Base-by-base conservation (phyloP, 2,888 invertebrate species). In the Athalia circularis region DNA sequence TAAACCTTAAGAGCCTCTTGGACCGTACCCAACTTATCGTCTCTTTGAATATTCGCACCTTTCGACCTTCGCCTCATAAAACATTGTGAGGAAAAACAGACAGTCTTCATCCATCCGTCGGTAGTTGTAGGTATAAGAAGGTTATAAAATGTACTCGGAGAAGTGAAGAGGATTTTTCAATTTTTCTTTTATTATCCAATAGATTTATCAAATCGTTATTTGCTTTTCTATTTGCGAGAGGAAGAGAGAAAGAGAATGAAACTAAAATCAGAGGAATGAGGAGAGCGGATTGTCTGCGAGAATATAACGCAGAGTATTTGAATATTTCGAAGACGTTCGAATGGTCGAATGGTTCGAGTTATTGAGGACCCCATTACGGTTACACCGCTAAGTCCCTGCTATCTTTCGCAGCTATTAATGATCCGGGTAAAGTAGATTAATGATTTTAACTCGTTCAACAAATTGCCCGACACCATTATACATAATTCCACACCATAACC, bases 341-440 rank as follows among this genome's bases (percentile, higher is more conserved):
- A 29, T 43, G 11, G 45, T 47, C 61, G 62, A 61, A 47, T 13
- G 45, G 61, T 75, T 80, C 81, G 85, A 86, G 87, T 90, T 90
- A 90, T 89, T 89, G 89, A 90, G 87, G 87, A 88, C 88, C 85
- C 88, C 89, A 90, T 90, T 90, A 89, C 86, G 83, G 87, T 85
- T 89, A 90, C 90, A 90, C 84, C 86, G 86, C 85, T 82, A 79
- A 83, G 81, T 79, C 54, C 84, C 82, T 82, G 85, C 86, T 89
- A 89, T 89, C 89, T 90, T 88, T 87, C 84, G 87, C 88, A 72
- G 85, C 89, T 89, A 89, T 90, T 89, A 88, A 90, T 90, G 89
- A 88, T 88, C 86, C 84, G 86, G 87, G 86, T 85, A 86, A 87
- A 86, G 84, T 86, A 86, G 87, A 89, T 89, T 89, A 89, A 89